Evolutionary conservation across 2,888 invertebrate species (phyloP).

Genomic region (Rosalia funebris): DNA sequence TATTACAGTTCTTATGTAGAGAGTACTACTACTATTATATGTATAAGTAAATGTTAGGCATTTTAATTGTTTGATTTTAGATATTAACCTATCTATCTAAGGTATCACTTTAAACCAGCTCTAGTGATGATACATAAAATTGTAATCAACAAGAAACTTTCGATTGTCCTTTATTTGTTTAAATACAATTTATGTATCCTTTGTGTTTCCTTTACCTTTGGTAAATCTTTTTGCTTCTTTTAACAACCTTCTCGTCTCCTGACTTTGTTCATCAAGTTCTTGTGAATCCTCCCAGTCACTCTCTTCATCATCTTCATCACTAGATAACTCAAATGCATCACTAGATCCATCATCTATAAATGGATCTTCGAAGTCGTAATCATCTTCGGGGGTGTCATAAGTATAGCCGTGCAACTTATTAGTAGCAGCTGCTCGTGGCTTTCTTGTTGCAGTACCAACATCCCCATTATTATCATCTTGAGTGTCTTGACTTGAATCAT

Average conservation of each 20-base stretch:
- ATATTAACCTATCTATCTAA: too few relatives aligned
- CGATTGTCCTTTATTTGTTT: too few relatives aligned
- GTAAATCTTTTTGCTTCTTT: slow-evolving; percentile 42
- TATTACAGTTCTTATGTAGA: too few relatives aligned
- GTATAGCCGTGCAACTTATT: neutral
- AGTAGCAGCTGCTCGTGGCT: neutral
- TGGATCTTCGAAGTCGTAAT: slow-evolving; percentile 42
- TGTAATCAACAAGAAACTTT: too few relatives aligned
- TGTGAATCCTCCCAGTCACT: slow-evolving; percentile 44
- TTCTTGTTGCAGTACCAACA: neutral
- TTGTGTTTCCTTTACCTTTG: too few relatives aligned
- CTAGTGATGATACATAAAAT: too few relatives aligned
- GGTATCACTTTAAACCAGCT: too few relatives aligned
- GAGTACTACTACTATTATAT: too few relatives aligned
- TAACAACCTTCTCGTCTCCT: slow-evolving; percentile 36
- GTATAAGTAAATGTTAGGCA: too few relatives aligned
- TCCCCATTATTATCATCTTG: neutral
- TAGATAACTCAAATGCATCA: slow-evolving; percentile 41
- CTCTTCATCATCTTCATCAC: slow-evolving; percentile 32
- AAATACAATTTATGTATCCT: too few relatives aligned
- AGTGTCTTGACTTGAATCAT: slow-evolving; percentile 1
- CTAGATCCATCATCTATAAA: slow-evolving; percentile 43
- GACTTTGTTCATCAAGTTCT: slow-evolving; percentile 33
- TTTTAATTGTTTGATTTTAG: too few relatives aligned
- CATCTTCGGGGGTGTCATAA: slow-evolving; percentile 36